phyloP scores from a whole-genome alignment of 2,113 vertebrate genomes.

The Melanerpes aurifrons region DNA sequence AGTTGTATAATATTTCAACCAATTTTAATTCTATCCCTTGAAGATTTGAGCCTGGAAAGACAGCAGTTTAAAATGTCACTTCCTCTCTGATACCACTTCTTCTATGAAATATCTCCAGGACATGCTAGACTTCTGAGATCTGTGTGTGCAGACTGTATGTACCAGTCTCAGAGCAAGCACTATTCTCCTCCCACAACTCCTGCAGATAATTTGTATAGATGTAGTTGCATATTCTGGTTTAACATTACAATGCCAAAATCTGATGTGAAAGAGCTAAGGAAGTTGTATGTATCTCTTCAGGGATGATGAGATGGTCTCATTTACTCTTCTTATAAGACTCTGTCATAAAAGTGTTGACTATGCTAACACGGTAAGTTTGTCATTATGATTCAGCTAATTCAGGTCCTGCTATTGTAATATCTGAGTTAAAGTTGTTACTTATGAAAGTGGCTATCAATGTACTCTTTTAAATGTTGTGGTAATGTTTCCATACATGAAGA shows the following conservation, averaged over 20 bases:
- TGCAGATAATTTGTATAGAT: background rate
- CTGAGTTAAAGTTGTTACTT: background rate
- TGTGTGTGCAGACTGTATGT: background rate
- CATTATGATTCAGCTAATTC: background rate
- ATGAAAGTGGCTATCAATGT: background rate
- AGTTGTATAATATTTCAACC: background rate
- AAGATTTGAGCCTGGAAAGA: background rate
- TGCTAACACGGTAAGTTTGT: background rate
- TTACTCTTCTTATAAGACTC: background rate
- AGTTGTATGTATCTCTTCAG: background rate
- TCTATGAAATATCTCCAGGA: background rate
- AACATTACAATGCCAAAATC: background rate
- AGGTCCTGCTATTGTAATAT: background rate
- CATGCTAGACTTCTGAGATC: background rate
- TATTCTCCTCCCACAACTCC: background rate
- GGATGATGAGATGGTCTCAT: background rate
- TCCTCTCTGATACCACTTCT: background rate
- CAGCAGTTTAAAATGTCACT: background rate
- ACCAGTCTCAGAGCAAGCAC: background rate
- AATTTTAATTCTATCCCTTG: background rate
- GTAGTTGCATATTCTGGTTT: background rate
- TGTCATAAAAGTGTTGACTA: background rate
- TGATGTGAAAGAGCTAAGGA: background rate
- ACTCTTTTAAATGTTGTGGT: background rate
- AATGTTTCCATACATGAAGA: background rate